Percentiles rank a stretch among this genome's conserved stretches.
These are phyloP conservation scores for Myodes glareolus DNA, from an alignment of 2,113 vertebrate genomes.

Conservation along the genomic window DNA sequence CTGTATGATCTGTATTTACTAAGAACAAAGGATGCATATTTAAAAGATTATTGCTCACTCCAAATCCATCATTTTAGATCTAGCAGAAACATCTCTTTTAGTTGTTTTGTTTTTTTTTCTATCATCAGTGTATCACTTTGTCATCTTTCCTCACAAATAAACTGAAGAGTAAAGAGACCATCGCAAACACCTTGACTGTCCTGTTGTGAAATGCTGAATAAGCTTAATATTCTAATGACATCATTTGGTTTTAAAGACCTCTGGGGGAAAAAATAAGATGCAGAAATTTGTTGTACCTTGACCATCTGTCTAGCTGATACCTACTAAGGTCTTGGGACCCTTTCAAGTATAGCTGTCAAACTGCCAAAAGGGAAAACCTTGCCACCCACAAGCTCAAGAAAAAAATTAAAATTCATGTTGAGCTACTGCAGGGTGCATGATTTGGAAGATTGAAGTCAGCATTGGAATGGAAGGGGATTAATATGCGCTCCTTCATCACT, in stretches of 20 bases:
- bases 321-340: conserved; percentile 68
- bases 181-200: conserved; percentile 22
- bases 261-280: background rate
- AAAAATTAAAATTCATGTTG: conserved; percentile 64
- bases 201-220: conserved; percentile 47
- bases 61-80: background rate
- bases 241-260: conserved; percentile 61
- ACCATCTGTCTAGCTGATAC: conserved; percentile 72
- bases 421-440: background rate
- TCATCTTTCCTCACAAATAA: background rate
- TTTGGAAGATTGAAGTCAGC: background rate
- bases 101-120: background rate
- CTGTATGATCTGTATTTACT: background rate
- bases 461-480: conserved; percentile 20
- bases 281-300: conserved; percentile 59
- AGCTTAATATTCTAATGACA: conserved; percentile 54
- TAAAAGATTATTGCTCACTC: background rate
- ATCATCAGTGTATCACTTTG: conserved; percentile 11
- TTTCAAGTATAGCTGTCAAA: conserved; percentile 66
- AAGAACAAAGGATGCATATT: background rate
- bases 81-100: background rate
- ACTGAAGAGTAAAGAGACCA: conserved; percentile 5
- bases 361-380: conserved; percentile 64
- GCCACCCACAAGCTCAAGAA: conserved; percentile 29
- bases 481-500: background rate